Evolutionary conservation across 2,797 vertebrate species (phyloP).

Genomic region (Enteromius trimaculatus): DNA sequence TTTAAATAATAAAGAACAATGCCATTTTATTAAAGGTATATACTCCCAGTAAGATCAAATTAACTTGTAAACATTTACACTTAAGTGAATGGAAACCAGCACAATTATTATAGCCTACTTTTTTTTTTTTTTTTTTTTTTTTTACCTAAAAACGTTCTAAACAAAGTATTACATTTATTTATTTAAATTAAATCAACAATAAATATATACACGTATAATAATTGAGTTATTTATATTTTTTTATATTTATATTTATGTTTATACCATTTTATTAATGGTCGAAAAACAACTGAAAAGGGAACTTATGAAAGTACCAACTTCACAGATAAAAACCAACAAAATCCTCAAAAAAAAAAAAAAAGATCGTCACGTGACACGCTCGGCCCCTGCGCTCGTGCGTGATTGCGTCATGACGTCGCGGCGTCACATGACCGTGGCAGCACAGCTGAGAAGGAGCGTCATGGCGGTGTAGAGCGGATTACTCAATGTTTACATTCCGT

Average conservation of each 20-base stretch:
- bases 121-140: too few species aligned
- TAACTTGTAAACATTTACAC: too few species aligned
- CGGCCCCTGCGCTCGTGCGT: conserved; percentile 42
- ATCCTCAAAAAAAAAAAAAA: not conserved
- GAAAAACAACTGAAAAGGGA: not conserved
- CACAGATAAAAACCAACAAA: not conserved
- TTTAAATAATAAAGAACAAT: not conserved
- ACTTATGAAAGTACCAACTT: too few species aligned
- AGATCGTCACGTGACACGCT: conserved; percentile 13
- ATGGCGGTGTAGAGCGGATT: conserved; percentile 46
- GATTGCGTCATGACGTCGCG: conserved; percentile 56
- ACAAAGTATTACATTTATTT: too few species aligned
- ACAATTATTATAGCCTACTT: not conserved
- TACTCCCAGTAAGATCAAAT: not conserved
- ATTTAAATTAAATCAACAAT: not conserved
- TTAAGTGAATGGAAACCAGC: not conserved
- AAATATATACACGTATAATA: not conserved
- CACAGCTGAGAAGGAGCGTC: conserved; percentile 56
- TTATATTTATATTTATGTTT: not conserved
- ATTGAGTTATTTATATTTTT: not conserved
- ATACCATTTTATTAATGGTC: not conserved
- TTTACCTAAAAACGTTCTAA: too few species aligned
- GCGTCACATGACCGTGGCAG: conserved; percentile 62
- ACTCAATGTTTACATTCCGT: conserved; percentile 46
- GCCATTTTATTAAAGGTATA: not conserved